Conservation (phyloP, 1,140 invertebrate species). For the Apis laboriosa region DNA sequence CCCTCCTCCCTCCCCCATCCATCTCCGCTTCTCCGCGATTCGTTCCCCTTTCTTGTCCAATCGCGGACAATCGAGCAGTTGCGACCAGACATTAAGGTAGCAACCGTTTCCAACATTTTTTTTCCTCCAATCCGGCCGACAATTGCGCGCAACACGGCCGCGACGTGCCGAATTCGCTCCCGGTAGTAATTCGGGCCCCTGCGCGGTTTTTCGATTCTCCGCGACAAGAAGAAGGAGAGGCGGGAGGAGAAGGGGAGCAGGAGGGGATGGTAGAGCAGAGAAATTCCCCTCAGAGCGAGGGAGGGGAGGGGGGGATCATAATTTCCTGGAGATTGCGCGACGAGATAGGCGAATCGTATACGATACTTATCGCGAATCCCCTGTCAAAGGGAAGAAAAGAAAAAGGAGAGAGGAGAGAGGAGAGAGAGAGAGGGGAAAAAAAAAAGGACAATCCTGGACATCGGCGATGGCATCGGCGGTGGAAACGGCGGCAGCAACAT, state of each 20-base stretch:
- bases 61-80: neutral
- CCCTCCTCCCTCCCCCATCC: neutral
- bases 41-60: slow-evolving; percentile 16
- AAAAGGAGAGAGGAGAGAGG: neutral
- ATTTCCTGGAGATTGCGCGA: slow-evolving; percentile 57
- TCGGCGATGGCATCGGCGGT: too few relatives aligned
- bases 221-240: neutral
- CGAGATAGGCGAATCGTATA: slow-evolving; percentile 43
- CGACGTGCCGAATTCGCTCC: neutral
- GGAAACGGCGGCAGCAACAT: slow-evolving; percentile 42
- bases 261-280: too few relatives aligned
- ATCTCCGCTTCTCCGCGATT: neutral
- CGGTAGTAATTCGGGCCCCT: too few relatives aligned
- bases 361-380: slow-evolving; percentile 53
- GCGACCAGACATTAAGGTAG: neutral
- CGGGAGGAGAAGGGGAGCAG: too few relatives aligned
- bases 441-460: slow-evolving; percentile 33
- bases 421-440: too few relatives aligned
- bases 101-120: neutral
- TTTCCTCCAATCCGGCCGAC: neutral
- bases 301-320: slow-evolving; percentile 45
- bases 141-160: neutral
- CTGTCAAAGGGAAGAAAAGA: slow-evolving; percentile 16
- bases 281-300: too few relatives aligned
- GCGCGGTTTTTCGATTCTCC: neutral